Evolutionary conservation across 2,888 invertebrate genomes (phyloP).

Genomic region (Choreutis nemorana): DNA sequence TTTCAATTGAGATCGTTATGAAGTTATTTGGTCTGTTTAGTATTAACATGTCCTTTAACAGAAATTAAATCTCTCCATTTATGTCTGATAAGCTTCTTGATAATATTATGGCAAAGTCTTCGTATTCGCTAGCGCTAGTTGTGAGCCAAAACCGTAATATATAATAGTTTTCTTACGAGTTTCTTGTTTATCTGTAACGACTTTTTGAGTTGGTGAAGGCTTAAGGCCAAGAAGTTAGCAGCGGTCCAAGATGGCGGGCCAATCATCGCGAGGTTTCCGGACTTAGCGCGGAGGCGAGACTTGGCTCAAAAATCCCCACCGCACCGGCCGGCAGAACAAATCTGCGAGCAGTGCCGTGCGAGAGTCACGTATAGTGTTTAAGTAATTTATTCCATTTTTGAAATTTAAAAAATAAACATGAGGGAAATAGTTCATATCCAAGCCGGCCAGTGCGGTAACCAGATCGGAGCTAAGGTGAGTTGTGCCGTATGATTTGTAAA

Average conservation of each 20-base stretch:
- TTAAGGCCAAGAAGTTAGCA: slow-evolving; percentile 34
- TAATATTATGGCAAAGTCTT: too few relatives aligned
- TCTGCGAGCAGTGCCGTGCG: slow-evolving; percentile 51
- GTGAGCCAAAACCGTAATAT: too few relatives aligned
- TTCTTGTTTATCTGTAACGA: too few relatives aligned
- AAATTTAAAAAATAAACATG: slow-evolving; percentile 57
- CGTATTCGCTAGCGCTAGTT: too few relatives aligned
- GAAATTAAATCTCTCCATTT: slow-evolving; percentile 28
- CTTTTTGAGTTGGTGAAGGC: too few relatives aligned
- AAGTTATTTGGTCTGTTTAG: too few relatives aligned
- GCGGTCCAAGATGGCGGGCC: slow-evolving; percentile 22
- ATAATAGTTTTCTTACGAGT: too few relatives aligned
- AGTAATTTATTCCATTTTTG: slow-evolving; percentile 48
- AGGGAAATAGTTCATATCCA: slow-evolving; percentile 86
- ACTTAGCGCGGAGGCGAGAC: slow-evolving; percentile 53
- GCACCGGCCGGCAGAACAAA: slow-evolving; percentile 34
- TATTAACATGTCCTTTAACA: slow-evolving; percentile 8
- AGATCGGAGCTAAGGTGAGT: slow-evolving; percentile 73
- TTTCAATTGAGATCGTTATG: too few relatives aligned
- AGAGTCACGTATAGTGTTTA: slow-evolving; percentile 53
- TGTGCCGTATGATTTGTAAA: neutral
- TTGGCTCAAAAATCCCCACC: slow-evolving; percentile 56
- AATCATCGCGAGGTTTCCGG: slow-evolving; percentile 29
- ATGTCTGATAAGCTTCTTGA: slow-evolving; percentile 22
- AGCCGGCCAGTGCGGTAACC: slow-evolving; percentile 86